phyloP scores from a whole-genome alignment of 2,888 invertebrate genomes.

The Helleia helle region DNA sequence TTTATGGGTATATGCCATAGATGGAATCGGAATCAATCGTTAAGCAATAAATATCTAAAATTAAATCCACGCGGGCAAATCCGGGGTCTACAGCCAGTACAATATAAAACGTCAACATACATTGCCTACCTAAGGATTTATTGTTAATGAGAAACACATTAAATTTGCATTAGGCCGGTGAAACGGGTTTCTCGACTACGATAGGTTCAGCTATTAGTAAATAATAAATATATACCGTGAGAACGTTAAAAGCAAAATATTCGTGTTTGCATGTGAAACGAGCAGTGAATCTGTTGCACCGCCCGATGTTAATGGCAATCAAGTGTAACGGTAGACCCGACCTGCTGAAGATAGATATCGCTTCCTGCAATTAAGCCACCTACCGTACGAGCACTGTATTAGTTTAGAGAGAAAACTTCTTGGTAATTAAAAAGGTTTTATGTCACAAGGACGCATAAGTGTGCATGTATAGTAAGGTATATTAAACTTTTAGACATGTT shows the following conservation, averaged over 20 bases:
- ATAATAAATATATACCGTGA: slow-evolving; percentile 2
- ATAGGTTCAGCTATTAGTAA: neutral
- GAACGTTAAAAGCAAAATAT: slow-evolving; percentile 2
- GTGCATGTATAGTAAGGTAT: too few relatives aligned
- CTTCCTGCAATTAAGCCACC: slow-evolving; percentile 2
- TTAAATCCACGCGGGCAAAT: too few relatives aligned
- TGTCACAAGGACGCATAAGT: too few relatives aligned
- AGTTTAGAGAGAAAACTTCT: too few relatives aligned
- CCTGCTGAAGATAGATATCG: neutral
- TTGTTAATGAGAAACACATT: slow-evolving; percentile 6
- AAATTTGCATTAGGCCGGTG: slow-evolving; percentile 2
- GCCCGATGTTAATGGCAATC: neutral
- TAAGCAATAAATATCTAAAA: too few relatives aligned
- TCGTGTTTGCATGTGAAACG: slow-evolving; percentile 8
- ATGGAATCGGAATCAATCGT: too few relatives aligned
- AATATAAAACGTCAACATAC: too few relatives aligned
- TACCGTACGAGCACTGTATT: too few relatives aligned
- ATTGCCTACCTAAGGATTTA: neutral
- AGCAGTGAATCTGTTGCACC: slow-evolving; percentile 2
- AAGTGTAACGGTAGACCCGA: slow-evolving; percentile 4
- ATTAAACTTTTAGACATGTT: too few relatives aligned
- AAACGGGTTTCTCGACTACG: slow-evolving; percentile 6
- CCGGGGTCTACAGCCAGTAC: too few relatives aligned
- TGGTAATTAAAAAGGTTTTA: too few relatives aligned
- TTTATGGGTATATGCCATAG: too few relatives aligned